A percentile compares a stretch with the other conserved stretches of the same genome.
phyloP scores from a whole-genome alignment of 1,140 invertebrate species.

The Chlorops oryzae region DNA sequence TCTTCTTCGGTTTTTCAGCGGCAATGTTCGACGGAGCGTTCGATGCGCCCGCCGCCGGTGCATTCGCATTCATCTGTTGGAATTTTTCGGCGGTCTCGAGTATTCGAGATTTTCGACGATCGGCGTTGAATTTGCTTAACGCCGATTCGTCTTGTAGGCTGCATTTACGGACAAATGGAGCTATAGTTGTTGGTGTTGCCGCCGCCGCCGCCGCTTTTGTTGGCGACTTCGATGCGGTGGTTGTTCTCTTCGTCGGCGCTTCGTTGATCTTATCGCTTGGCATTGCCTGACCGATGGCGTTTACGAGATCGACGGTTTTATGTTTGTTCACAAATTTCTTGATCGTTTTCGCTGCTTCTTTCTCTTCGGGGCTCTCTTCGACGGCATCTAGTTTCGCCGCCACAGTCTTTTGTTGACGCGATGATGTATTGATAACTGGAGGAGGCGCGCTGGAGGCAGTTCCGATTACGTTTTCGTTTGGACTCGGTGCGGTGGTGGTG shows the following conservation, averaged over 20 bases:
- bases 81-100: slow-evolving; percentile 68
- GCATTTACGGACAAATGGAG: slow-evolving; percentile 37
- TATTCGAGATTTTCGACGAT: slow-evolving; percentile 60
- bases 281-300: slow-evolving; percentile 36
- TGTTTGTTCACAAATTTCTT: slow-evolving; percentile 46
- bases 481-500: slow-evolving; percentile 1
- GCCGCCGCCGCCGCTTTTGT: not conserved
- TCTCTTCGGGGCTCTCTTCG: slow-evolving; percentile 34
- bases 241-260: not conserved
- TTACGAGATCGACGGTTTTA: slow-evolving; percentile 41
- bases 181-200: slow-evolving; percentile 5
- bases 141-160: slow-evolving; percentile 47
- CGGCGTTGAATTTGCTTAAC: slow-evolving; percentile 40
- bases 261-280: slow-evolving; percentile 15
- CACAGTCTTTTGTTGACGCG: slow-evolving; percentile 25
- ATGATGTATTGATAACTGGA: slow-evolving; percentile 9
- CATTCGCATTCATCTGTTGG: slow-evolving; percentile 52
- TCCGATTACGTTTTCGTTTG: too few species aligned
- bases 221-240: slow-evolving; percentile 10
- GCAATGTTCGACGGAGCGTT: slow-evolving; percentile 15
- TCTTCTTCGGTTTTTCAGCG: slow-evolving; percentile 66
- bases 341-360: slow-evolving; percentile 42
- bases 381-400: slow-evolving; percentile 33
- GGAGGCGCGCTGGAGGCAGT: not conserved
- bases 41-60: slow-evolving; percentile 17